phyloP scores from a whole-genome alignment of 2,113 vertebrate genomes.

The Mastomys natalensis region DNA sequence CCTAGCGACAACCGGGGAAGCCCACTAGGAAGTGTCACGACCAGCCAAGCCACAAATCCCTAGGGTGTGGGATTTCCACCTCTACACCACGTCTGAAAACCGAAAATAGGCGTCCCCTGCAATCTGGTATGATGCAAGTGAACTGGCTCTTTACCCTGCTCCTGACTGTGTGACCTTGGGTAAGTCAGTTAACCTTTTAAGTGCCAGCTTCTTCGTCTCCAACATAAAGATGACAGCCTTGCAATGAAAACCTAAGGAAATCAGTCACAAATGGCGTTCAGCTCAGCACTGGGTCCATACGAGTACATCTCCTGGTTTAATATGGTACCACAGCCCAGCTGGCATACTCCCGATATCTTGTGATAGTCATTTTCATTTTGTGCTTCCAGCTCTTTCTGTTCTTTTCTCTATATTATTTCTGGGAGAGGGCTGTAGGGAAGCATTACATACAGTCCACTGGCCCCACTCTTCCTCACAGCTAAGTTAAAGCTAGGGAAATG shows the following conservation, averaged over 20 bases:
- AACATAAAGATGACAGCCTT: neutral
- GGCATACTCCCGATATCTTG: neutral
- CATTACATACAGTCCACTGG: neutral
- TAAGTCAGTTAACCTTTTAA: conserved; percentile 13
- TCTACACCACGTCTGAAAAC: conserved; percentile 38
- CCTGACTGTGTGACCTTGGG: conserved; percentile 57
- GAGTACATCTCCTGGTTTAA: neutral
- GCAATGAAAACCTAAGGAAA: neutral
- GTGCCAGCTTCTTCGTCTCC: neutral
- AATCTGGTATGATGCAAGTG: neutral
- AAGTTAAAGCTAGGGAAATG: neutral
- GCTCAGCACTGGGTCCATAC: neutral
- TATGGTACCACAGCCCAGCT: neutral
- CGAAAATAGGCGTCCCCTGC: conserved; percentile 44
- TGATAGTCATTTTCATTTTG: neutral
- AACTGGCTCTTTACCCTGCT: neutral
- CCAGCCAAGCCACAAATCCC: conserved; percentile 56
- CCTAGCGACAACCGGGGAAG: conserved; percentile 23
- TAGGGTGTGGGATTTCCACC: conserved; percentile 61
- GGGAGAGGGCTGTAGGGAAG: neutral
- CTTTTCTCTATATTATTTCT: neutral
- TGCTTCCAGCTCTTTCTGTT: neutral
- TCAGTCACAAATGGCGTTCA: neutral
- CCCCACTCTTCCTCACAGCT: neutral
- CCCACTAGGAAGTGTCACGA: conserved; percentile 67